These are phyloP conservation scores for Crioceris asparagi DNA, from an alignment of 2,888 invertebrate genomes.

Conservation along the genomic window DNA sequence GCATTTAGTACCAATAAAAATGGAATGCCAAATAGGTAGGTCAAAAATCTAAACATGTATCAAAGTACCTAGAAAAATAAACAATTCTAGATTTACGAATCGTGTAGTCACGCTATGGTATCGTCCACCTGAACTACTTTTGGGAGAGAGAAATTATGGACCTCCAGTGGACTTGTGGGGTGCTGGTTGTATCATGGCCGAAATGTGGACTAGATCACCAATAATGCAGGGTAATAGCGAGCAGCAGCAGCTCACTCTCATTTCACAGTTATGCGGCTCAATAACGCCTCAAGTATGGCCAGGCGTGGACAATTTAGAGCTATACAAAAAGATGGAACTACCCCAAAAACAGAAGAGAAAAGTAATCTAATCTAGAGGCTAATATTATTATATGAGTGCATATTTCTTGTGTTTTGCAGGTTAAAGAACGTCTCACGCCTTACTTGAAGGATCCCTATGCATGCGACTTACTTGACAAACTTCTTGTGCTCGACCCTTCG, in stretches of 20 bases:
- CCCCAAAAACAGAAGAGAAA: constrained; percentile 79
- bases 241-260: constrained; percentile 88
- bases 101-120: constrained; percentile 98
- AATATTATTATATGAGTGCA: not conserved
- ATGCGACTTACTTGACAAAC: constrained; percentile 84
- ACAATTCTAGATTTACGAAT: constrained; percentile 76
- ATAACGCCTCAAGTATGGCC: constrained; percentile 92
- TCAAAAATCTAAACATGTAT: not conserved
- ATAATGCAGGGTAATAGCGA: constrained; percentile 96
- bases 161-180: constrained; percentile 96
- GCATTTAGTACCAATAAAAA: constrained; percentile 85
- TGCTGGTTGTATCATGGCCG: constrained; percentile 99
- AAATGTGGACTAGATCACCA: constrained; percentile 96
- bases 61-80: no score
- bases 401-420: constrained; percentile 32
- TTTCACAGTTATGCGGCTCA: constrained; percentile 92
- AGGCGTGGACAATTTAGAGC: constrained; percentile 78
- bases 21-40: constrained; percentile 61
- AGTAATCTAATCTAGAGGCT: constrained; percentile 36
- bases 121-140: constrained; percentile 55
- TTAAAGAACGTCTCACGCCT: constrained; percentile 72
- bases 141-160: constrained; percentile 88
- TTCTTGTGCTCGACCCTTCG: constrained; percentile 84
- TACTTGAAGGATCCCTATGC: constrained; percentile 89
- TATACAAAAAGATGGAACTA: constrained; percentile 80